Evolutionary conservation across 2,113 vertebrate genomes (phyloP).

Genomic region (Petroica traversi): DNA sequence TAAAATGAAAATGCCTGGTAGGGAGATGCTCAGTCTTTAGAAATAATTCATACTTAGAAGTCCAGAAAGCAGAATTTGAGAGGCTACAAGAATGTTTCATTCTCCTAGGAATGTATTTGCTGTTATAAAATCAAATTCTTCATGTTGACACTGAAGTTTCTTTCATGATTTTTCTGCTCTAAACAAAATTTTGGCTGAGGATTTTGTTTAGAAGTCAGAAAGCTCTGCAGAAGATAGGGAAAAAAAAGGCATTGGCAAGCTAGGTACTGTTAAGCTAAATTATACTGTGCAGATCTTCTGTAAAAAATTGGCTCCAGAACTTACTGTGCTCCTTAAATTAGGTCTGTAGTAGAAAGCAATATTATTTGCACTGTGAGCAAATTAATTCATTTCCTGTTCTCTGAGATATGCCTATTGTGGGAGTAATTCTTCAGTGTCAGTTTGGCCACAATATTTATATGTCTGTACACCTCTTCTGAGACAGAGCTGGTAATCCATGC

Average conservation of each 20-base stretch:
- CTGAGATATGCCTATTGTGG: neutral
- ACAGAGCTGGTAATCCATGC: neutral
- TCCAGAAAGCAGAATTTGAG: slow-evolving; percentile 30
- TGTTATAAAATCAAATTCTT: slow-evolving; percentile 7
- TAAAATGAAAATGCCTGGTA: neutral
- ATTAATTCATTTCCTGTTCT: neutral
- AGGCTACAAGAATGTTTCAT: neutral
- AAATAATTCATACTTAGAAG: slow-evolving; percentile 49
- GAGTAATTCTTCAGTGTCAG: neutral
- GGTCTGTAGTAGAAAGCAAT: neutral
- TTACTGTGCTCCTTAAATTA: neutral
- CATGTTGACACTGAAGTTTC: neutral
- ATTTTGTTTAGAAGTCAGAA: neutral
- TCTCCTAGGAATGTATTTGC: neutral
- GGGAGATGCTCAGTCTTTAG: neutral
- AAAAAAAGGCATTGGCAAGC: neutral
- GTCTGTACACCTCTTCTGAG: neutral
- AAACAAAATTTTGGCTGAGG: neutral
- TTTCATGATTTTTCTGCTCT: neutral
- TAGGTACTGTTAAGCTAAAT: neutral
- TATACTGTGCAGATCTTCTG: neutral
- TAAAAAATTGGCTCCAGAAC: neutral
- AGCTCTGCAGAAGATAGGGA: neutral
- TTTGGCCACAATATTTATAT: neutral
- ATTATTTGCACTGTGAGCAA: neutral